Percentiles rank a stretch among this genome's conserved stretches.
Conservation (phyloP, 1,140 invertebrate genomes). For the Ceratina japonica region DNA sequence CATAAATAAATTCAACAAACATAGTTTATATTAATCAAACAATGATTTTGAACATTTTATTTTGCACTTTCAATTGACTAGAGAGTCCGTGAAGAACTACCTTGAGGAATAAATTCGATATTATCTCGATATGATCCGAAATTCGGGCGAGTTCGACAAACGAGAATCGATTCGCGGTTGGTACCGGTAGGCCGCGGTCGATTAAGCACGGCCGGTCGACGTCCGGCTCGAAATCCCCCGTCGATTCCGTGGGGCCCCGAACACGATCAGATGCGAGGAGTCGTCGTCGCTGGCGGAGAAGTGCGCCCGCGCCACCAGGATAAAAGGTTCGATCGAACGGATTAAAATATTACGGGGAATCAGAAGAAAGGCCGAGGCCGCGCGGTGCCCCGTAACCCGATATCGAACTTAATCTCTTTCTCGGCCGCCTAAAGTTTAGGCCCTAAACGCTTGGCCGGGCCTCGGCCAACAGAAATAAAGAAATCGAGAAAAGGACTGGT, state of each 20-base stretch:
- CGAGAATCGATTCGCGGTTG: neutral
- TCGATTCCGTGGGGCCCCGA: slow-evolving; percentile 9
- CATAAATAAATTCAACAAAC: too few species aligned
- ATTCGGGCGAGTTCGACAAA: neutral
- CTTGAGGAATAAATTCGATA: too few species aligned
- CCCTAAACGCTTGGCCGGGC: slow-evolving; percentile 68
- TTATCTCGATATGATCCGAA: too few species aligned
- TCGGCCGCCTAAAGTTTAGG: slow-evolving; percentile 17
- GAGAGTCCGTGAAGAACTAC: too few species aligned
- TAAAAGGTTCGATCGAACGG: slow-evolving; percentile 74
- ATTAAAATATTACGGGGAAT: slow-evolving; percentile 78
- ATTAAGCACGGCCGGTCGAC: slow-evolving; percentile 13
- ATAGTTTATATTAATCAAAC: too few species aligned
- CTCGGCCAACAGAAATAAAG: slow-evolving; percentile 63
- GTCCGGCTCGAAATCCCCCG: neutral
- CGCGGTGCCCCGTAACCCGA: slow-evolving; percentile 69
- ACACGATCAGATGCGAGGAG: slow-evolving; percentile 30
- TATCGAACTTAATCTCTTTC: slow-evolving; percentile 72
- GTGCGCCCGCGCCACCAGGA: slow-evolving; percentile 45
- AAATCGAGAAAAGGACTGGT: slow-evolving; percentile 52
- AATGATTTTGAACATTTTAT: too few species aligned
- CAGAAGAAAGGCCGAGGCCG: slow-evolving; percentile 67
- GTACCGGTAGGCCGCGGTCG: neutral
- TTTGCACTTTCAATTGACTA: too few species aligned
- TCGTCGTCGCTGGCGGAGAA: slow-evolving; percentile 11